These are phyloP conservation scores for Anastrepha obliqua DNA, from an alignment of 1,140 invertebrate species.

Conservation along the genomic window DNA sequence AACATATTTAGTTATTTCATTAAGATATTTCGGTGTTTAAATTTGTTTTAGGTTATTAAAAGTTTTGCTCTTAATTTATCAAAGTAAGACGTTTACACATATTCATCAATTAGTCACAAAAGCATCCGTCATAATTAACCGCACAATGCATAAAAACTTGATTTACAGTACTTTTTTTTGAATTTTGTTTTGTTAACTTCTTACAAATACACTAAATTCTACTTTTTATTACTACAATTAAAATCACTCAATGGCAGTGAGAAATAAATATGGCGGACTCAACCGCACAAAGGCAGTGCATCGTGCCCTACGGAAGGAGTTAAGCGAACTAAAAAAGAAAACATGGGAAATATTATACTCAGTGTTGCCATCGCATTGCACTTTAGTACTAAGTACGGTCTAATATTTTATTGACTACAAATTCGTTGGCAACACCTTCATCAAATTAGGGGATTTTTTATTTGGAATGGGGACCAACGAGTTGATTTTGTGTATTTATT, in stretches of 20 bases:
- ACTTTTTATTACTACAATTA: constrained; percentile 50
- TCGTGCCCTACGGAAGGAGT: constrained; percentile 46
- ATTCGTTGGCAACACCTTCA: constrained; percentile 30
- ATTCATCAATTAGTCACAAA: constrained; percentile 7
- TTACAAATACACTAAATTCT: constrained; percentile 50
- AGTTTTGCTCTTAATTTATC: not conserved
- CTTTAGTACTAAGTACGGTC: not conserved
- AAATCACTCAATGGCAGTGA: constrained; percentile 54
- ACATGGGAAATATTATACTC: constrained; percentile 30
- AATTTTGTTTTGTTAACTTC: constrained; percentile 48
- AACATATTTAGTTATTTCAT: not conserved
- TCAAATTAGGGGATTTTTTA: too few relatives aligned
- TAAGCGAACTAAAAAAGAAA: constrained; percentile 52
- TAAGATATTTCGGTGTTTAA: not conserved
- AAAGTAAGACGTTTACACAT: constrained; percentile 8
- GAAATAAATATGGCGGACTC: constrained; percentile 53
- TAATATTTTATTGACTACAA: not conserved
- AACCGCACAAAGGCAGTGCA: constrained; percentile 53
- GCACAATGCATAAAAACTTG: constrained; percentile 28
- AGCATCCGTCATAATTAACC: not conserved
- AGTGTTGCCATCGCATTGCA: constrained; percentile 1
- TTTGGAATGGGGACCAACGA: too few relatives aligned
- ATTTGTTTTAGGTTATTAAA: constrained; percentile 18
- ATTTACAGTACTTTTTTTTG: not conserved
- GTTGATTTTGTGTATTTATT: too few relatives aligned